Evolutionary conservation across 1,140 invertebrate species (phyloP).

Genomic region (Bombus cullumanus): DNA sequence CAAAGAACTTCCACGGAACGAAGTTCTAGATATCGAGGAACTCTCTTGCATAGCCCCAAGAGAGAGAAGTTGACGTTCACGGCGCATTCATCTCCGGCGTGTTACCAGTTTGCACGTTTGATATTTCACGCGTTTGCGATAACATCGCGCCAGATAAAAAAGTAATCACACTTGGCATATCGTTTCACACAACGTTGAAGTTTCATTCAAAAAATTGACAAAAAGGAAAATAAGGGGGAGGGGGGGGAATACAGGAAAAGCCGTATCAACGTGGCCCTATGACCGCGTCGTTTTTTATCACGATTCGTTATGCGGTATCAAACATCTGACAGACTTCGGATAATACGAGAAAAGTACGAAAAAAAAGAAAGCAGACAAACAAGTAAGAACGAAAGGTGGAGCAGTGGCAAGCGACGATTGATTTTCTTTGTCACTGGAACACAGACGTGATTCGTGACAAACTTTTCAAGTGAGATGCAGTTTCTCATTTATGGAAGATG

Average conservation of each 20-base stretch:
- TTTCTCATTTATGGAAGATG: not conserved
- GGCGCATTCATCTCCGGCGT: not conserved
- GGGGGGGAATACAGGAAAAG: not conserved
- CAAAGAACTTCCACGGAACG: not conserved
- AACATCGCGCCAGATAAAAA: constrained; percentile 1
- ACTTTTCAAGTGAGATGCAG: not conserved
- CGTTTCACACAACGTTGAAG: not conserved
- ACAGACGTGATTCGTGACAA: not conserved
- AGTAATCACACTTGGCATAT: constrained; percentile 10
- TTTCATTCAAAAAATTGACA: not conserved
- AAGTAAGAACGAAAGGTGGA: not conserved
- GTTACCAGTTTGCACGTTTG: constrained; percentile 17
- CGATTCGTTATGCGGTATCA: not conserved
- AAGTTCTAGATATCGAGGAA: not conserved
- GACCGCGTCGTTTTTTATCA: not conserved
- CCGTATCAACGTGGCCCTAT: not conserved
- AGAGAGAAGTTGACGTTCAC: not conserved
- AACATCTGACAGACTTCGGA: not conserved
- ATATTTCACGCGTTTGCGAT: constrained; percentile 24
- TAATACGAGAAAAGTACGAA: not conserved
- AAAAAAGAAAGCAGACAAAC: not conserved
- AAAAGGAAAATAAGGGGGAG: not conserved
- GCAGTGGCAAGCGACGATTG: too few species aligned
- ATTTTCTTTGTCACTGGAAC: not conserved
- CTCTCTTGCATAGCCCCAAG: not conserved